These are phyloP conservation scores for Porites australiensis DNA, from an alignment of 64 coral and sea anemone genomes.

Conservation along the genomic window DNA sequence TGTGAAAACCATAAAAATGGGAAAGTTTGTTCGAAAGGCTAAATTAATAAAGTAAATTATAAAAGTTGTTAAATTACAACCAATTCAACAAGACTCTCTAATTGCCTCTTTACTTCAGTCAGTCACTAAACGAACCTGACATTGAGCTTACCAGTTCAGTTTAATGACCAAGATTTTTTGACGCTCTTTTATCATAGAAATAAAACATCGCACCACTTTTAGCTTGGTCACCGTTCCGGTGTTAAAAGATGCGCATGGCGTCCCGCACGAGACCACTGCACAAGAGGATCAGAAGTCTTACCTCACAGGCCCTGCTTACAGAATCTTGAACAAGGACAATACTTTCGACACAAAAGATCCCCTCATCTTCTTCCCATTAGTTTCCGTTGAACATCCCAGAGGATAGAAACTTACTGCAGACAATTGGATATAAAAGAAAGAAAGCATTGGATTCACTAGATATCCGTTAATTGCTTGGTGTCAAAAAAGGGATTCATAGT, in stretches of 20 bases:
- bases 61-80: too few relatives aligned
- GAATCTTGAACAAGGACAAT: conserved; percentile 60
- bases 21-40: too few relatives aligned
- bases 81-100: too few relatives aligned
- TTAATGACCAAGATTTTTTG: neutral
- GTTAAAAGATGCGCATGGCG: conserved; percentile 5
- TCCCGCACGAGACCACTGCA: conserved; percentile 60
- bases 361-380: conserved; percentile 57
- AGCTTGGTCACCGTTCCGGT: conserved; percentile 40
- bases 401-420: neutral
- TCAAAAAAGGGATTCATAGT: too few relatives aligned
- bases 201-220: neutral
- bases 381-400: conserved; percentile 33
- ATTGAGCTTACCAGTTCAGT: too few relatives aligned
- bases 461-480: too few relatives aligned
- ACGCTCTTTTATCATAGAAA: neutral
- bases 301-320: conserved; percentile 57
- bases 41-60: too few relatives aligned
- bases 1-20: too few relatives aligned
- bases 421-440: neutral
- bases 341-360: conserved; percentile 57
- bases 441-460: too few relatives aligned
- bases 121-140: too few relatives aligned
- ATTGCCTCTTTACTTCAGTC: too few relatives aligned
- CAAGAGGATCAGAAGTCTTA: conserved; percentile 52